Percentiles rank a stretch among this genome's conserved stretches.
Evolutionary conservation across 2,113 vertebrate genomes (phyloP).

Genomic region (Nicator chloris): DNA sequence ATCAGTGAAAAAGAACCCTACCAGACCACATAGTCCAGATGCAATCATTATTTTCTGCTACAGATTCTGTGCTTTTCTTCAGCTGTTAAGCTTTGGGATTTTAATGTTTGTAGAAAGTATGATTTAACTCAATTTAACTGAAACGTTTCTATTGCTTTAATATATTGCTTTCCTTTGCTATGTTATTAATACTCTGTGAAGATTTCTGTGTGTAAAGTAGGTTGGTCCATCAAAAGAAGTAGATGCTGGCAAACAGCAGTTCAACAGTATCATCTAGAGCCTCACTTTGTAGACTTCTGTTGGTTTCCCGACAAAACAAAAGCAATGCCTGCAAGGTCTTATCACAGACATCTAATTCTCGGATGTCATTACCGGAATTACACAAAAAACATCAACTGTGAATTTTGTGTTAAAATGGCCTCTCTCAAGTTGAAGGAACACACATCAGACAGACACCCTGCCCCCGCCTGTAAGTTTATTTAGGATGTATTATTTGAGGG

Average conservation of each 20-base stretch:
- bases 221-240: neutral
- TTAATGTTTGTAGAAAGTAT: neutral
- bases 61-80: neutral
- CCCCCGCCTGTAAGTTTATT: rapidly evolving
- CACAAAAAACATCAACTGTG: neutral
- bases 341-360: neutral
- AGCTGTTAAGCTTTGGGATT: neutral
- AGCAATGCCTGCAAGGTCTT: neutral
- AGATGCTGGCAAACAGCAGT: neutral
- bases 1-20: neutral
- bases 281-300: neutral
- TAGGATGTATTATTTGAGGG: neutral
- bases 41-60: neutral
- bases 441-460: neutral
- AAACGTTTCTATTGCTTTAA: neutral
- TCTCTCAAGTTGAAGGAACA: neutral
- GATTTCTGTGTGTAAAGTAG: neutral
- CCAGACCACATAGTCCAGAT: neutral
- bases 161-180: neutral
- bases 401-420: neutral
- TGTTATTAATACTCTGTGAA: neutral
- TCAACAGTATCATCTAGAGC: neutral
- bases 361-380: neutral
- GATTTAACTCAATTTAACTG: neutral
- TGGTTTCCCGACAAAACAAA: neutral